Percentiles rank a stretch among this genome's conserved stretches.
phyloP scores from a whole-genome alignment of 2,797 vertebrate genomes.

The Eulemur mongoz region DNA sequence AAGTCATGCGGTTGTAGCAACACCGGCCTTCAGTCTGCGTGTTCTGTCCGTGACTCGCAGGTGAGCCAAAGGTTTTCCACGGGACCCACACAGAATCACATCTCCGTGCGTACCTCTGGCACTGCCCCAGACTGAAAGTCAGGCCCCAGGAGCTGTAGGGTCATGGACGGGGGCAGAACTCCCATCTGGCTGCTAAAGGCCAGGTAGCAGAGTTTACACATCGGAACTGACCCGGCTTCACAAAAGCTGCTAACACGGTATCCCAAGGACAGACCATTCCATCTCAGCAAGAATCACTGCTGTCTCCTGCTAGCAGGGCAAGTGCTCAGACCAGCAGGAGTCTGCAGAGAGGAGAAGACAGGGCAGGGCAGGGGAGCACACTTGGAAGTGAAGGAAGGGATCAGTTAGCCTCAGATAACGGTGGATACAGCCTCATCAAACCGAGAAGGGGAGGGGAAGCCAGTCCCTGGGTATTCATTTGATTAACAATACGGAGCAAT shows the following conservation, averaged over 20 bases:
- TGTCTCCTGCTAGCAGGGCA: not conserved
- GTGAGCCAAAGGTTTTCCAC: not conserved
- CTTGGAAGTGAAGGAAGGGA: not conserved
- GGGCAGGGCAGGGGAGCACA: not conserved
- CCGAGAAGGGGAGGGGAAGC: accelerated
- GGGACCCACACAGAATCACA: not conserved
- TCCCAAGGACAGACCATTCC: not conserved
- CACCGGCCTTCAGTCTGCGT: accelerated
- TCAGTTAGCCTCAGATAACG: not conserved
- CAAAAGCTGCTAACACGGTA: not conserved
- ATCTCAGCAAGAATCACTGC: not conserved
- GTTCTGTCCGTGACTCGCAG: not conserved
- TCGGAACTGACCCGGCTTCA: not conserved
- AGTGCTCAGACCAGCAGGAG: not conserved
- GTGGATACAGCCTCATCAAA: not conserved
- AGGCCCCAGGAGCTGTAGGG: not conserved
- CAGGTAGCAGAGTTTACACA: not conserved
- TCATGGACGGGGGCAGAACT: not conserved
- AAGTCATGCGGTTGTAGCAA: not conserved
- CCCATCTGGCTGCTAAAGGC: not conserved
- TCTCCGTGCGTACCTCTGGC: not conserved
- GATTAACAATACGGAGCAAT: not conserved
- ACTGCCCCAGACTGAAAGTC: not conserved
- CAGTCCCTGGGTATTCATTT: not conserved
- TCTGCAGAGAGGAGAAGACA: not conserved